Evolutionary conservation across 2,797 vertebrate genomes (phyloP), one percentile per base, ranked within the genome.

Genomic region (Falco concolor): DNA sequence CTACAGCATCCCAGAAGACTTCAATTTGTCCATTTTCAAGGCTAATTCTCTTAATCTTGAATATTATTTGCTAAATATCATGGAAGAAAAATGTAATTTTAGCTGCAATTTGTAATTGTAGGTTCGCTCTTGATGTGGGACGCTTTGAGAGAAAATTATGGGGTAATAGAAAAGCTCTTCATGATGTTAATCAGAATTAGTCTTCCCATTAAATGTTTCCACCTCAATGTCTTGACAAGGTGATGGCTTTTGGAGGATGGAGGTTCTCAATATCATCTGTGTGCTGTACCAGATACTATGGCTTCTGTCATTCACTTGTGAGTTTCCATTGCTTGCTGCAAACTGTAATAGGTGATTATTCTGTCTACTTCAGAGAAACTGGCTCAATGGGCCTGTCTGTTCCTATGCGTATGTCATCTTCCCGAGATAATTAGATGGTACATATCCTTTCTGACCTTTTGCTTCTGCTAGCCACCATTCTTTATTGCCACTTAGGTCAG

Each of bases 401-500:
- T 87, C 73, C 85, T 97, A 99, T 24, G 99, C 99, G 0, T 99
- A 99, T 49, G 99, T 99, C 99, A 99, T 99, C 98, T 98, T 99
- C 83, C 99, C 99, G 1, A 99, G 98, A 93, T 99, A 99, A 98
- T 99, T 99, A 83, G 99, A 99, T 5, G 99, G 99, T 25, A 99
- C 99, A 0, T 99, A 99, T 56, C 99, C 99, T 90, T 92, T 99
- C 91, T 99, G 99, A 69, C 99, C 99, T 32, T 99, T 98, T 9
- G 98, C 98, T 97, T 99, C 99, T 4, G 99, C 99, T 52, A 99
- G 94, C 99, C 99, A 99, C 99, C 99, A 99, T 78, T 99, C 99
- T 93, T 98, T 99, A 89, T 99, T 99, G 57, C 99, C 99, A 64
- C 99, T 99, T 70, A 99, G 97, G 97, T 99, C 99, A 21, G 98